Evolutionary conservation across 2,797 vertebrate genomes (phyloP), one percentile per base, ranked within the genome.

Genomic region (Sebastolobus altivelis): DNA sequence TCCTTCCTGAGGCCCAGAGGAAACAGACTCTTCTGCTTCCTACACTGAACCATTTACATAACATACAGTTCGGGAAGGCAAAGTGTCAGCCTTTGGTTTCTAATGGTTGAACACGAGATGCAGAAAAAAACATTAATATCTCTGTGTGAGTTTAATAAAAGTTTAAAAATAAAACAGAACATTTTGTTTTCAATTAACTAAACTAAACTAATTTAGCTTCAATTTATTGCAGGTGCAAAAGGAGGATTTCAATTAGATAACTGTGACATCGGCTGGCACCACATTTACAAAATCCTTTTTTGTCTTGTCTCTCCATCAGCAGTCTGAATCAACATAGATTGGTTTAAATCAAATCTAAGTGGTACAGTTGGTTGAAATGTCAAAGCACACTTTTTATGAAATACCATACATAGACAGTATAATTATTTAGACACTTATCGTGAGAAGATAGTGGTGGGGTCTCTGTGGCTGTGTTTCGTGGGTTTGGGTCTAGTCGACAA

Each of bases 21-120:
- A 75, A 65, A 65, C 43, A n/a, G 65, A 20, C 40, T 52, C 33
- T 25, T 25, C 63, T 75, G 75, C 56, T 29, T 13, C 1, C 40
- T 5, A 65, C 33, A 25, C 27, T 76, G 77, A 82, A 72, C 22
- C 33, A 40, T 68, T 80, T 78, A 76, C 31, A 70, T 69, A 35
- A 63, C 63, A 20, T 35, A 38, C 27, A 25, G 25, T 25, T 54
- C 59, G 65, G 70, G 3, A 2, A 67, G 37, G 22, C 16, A 61
- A 29, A 31, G 13, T 8, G 49, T 71, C 46, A 6, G 22, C 14
- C 59, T 56, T 56, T 7, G 1, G 38, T 49, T 10, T 62, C 49
- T 40, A 25, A 37, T 59, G 33, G 10, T 59, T 38, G 11, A 5
- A 52, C 22, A 65, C 0, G 6, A 52, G 10, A 33, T n/a, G 33